These are phyloP conservation scores for Ommatoiulus sabulosus DNA, from an alignment of 2,888 invertebrate species.

Conservation along the genomic window DNA sequence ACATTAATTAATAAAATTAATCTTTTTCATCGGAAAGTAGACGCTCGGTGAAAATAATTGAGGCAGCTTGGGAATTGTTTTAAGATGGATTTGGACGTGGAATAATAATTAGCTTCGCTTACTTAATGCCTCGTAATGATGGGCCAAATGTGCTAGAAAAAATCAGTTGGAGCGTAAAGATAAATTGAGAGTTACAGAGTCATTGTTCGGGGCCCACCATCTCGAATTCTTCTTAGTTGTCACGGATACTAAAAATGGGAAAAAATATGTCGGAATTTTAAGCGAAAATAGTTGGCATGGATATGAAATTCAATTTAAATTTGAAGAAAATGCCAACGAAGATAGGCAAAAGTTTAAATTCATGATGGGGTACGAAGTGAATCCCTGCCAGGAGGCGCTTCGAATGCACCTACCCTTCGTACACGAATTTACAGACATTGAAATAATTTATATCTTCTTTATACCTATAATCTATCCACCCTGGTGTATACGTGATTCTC, in stretches of 20 bases:
- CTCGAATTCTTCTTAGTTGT: background rate
- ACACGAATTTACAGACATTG: slow-evolving; percentile 45
- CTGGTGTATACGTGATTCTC: background rate
- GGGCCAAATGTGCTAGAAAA: background rate
- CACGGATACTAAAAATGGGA: background rate
- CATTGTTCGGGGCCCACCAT: background rate
- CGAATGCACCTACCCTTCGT: background rate
- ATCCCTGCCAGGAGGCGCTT: slow-evolving; percentile 31
- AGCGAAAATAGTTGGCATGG: slow-evolving; percentile 6
- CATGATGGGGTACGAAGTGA: background rate
- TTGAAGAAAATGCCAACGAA: slow-evolving; percentile 13
- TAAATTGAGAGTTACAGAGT: background rate
- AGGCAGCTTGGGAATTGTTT: too few species aligned
- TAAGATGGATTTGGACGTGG: too few species aligned
- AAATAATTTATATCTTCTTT: slow-evolving; percentile 1
- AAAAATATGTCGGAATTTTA: slow-evolving; percentile 16
- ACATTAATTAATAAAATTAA: too few species aligned
- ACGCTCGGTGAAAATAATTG: too few species aligned
- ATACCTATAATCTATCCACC: slow-evolving; percentile 44
- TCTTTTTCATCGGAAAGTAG: too few species aligned
- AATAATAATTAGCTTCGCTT: too few species aligned
- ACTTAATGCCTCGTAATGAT: background rate
- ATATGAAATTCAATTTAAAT: background rate
- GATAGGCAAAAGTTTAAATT: background rate
- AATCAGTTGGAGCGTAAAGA: background rate